Conservation (phyloP, 1,140 invertebrate genomes). For the Polyergus mexicanus region DNA sequence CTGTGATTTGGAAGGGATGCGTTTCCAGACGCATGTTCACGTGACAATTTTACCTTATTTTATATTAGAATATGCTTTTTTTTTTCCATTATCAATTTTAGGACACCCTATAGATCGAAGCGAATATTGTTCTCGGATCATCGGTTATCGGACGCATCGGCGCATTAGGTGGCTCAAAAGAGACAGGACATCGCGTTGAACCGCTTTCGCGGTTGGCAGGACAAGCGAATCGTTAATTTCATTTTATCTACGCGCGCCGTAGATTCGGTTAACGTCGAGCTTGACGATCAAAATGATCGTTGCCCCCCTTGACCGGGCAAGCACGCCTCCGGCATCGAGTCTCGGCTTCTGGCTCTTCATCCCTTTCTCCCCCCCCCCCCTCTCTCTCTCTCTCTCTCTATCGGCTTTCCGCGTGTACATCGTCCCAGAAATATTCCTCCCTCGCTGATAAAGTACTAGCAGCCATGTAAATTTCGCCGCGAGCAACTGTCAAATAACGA, state of each 20-base stretch:
- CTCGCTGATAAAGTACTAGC: neutral
- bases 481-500: neutral
- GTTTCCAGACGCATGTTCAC: too few relatives aligned
- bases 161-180: slow-evolving; percentile 20
- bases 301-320: slow-evolving; percentile 60
- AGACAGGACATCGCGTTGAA: slow-evolving; percentile 55
- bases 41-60: too few relatives aligned
- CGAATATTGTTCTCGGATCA: neutral
- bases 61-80: too few relatives aligned
- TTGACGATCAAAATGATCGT: slow-evolving; percentile 83
- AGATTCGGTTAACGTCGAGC: slow-evolving; percentile 83
- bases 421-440: slow-evolving; percentile 24
- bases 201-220: slow-evolving; percentile 62
- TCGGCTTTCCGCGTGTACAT: slow-evolving; percentile 12
- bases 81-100: too few relatives aligned
- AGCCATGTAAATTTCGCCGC: neutral
- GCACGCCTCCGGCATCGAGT: slow-evolving; percentile 14
- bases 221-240: slow-evolving; percentile 83
- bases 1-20: too few relatives aligned
- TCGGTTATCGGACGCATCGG: slow-evolving; percentile 15
- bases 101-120: neutral
- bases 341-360: slow-evolving; percentile 44
- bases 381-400: neutral
- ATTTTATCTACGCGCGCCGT: slow-evolving; percentile 77
- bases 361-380: too few relatives aligned